These are phyloP conservation scores for Montifringilla adamsi DNA, from an alignment of 2,113 vertebrate species.

Conservation along the genomic window DNA sequence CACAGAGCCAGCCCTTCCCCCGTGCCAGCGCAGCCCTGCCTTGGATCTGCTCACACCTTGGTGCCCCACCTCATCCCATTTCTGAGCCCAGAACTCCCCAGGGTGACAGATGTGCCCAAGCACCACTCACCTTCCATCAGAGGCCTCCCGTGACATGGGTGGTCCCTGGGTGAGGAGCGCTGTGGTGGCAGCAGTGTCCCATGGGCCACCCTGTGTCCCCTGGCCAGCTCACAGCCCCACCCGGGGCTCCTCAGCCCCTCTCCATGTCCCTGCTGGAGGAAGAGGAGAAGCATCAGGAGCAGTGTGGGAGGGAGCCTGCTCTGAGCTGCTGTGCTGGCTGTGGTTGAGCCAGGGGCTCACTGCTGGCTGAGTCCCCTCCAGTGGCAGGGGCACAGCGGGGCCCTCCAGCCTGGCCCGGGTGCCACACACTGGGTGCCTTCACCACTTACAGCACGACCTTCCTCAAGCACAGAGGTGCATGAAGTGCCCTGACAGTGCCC, in stretches of 20 bases:
- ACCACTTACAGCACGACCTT: neutral
- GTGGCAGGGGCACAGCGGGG: neutral
- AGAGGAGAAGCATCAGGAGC: neutral
- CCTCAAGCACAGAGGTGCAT: neutral
- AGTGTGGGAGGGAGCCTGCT: neutral
- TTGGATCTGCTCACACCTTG: neutral
- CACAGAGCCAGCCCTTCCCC: fast-evolving
- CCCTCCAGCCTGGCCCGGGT: neutral
- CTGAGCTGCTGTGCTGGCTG: neutral
- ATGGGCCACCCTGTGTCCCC: neutral
- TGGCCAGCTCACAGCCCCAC: neutral
- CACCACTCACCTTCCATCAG: conserved; percentile 61
- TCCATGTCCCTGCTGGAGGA: neutral
- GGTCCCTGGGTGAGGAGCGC: neutral
- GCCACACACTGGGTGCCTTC: neutral
- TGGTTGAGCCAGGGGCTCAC: neutral
- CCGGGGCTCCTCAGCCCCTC: neutral
- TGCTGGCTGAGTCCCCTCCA: neutral
- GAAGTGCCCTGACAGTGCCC: neutral
- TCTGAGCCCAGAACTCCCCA: fast-evolving
- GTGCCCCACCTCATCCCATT: neutral
- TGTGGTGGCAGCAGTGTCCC: neutral
- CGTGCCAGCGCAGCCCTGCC: neutral
- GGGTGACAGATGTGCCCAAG: neutral
- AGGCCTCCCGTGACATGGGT: neutral